Evolutionary conservation across 2,797 vertebrate species (phyloP).

Genomic region (Amphiprion clarkii): DNA sequence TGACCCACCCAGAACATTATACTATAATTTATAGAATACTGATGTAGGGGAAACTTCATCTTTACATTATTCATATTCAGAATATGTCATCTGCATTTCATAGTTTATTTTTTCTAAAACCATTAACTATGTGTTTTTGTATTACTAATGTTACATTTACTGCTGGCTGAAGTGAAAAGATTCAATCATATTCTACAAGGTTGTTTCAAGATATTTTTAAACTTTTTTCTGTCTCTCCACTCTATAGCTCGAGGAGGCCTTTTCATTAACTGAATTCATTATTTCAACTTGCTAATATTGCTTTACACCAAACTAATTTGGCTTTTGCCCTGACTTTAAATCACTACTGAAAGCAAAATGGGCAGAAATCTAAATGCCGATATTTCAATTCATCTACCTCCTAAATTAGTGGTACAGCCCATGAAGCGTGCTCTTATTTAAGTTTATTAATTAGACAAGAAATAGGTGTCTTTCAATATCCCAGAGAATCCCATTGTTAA

Average conservation of each 20-base stretch:
- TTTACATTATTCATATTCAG: not conserved
- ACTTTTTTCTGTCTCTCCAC: too few relatives aligned
- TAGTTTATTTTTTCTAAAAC: not conserved
- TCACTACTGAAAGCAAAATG: not conserved
- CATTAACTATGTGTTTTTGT: not conserved
- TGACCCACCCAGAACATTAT: too few relatives aligned
- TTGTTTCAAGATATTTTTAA: not conserved
- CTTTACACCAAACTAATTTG: not conserved
- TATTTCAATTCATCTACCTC: constrained; percentile 3
- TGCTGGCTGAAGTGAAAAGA: not conserved
- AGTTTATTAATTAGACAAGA: constrained; percentile 49
- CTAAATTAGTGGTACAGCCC: constrained; percentile 3
- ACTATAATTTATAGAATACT: too few relatives aligned
- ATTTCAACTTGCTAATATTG: not conserved
- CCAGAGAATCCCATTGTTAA: constrained; percentile 36
- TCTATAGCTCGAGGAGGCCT: too few relatives aligned
- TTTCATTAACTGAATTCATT: too few relatives aligned
- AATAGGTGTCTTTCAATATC: constrained; percentile 46
- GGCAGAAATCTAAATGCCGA: constrained; percentile 6
- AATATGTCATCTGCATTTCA: not conserved
- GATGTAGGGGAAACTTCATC: too few relatives aligned
- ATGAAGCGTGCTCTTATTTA: not conserved
- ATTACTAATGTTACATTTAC: too few relatives aligned
- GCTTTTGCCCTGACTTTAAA: not conserved
- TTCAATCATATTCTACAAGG: not conserved